Percentiles rank a stretch among this genome's conserved stretches.
phyloP scores from a whole-genome alignment of 37 sponge, comb jelly and placozoan genomes.

The Crambe crambe region DNA sequence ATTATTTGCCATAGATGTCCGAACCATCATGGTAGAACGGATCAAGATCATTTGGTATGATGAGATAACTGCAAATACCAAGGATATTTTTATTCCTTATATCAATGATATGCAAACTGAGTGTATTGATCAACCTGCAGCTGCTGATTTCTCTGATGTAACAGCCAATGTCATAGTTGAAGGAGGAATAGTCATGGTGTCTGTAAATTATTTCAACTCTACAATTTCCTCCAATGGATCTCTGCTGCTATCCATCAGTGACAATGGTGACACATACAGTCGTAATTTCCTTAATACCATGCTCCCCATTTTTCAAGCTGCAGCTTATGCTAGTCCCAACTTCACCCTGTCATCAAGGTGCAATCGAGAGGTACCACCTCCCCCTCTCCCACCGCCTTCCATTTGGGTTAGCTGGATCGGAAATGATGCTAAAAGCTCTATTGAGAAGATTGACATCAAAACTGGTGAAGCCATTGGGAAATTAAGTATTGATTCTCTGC shows the following conservation, averaged over 20 bases:
- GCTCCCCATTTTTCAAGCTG: background rate
- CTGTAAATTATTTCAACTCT: background rate
- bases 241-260: background rate
- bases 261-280: background rate
- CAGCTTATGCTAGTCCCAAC: conserved; percentile 1
- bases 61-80: background rate
- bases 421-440: background rate
- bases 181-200: background rate
- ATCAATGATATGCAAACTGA: background rate
- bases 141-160: background rate
- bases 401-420: background rate
- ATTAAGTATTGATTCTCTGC: background rate
- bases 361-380: background rate
- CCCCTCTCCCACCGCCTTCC: background rate
- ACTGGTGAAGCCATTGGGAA: background rate
- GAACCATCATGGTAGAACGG: background rate
- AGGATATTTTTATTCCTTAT: conserved; percentile 17
- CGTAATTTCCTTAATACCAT: background rate
- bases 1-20: conserved; percentile 22
- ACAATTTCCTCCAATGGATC: background rate
- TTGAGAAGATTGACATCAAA: background rate
- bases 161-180: background rate
- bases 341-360: background rate
- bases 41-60: conserved; percentile 19
- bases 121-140: background rate